Base-by-base conservation (phyloP, 2,113 vertebrate genomes). In the Gambusia affinis region DNA sequence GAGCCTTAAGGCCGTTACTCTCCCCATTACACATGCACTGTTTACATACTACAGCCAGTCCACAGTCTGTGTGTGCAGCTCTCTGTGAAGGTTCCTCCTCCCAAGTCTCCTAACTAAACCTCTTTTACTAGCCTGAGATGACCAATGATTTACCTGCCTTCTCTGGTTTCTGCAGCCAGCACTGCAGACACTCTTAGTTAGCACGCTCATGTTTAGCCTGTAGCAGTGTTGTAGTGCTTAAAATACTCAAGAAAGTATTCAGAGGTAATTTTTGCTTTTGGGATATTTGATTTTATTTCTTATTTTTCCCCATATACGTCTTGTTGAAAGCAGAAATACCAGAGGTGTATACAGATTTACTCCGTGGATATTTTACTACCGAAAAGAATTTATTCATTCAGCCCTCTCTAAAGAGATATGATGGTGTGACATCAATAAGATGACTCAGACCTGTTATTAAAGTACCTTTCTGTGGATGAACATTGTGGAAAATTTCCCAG, bases 81-180 rank as follows among this genome's bases (percentile, higher is more conserved):
- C 79, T 80, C 83, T 89, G 87, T 95, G 95, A 95, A 95, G 92
- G 93, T 95, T 96, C 96, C 96, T 96, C 96, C 95, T 96, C 95
- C 95, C 78, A 63, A 94, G 95, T 95, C 96, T 96, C 92, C 83
- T 82, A 96, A 94, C 94, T 96, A 96, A 96, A 95, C 95, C 96
- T 94, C 94, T 96, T 98, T 97, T 97, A 97, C 95, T 95, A 95
- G 95, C 94, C 92, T 94, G 92, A 96, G 96, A 97, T 96, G 96
- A 95, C 95, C 96, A 97, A 96, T 97, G 95, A 97, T 97, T 97
- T 97, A 97, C 96, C 96, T 94, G 95, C 94, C 96, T 94, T 95
- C 95, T 96, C 83, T 90, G 79, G n/a, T 72, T 76, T 77, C 17
- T 81, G 69, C 70, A 70, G 6, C 79, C 11, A 42, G 67, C 74